A percentile compares a stretch with the other conserved stretches of the same genome.
Conservation (phyloP, 2,113 vertebrate species). For the Triplophysa siluroides region DNA sequence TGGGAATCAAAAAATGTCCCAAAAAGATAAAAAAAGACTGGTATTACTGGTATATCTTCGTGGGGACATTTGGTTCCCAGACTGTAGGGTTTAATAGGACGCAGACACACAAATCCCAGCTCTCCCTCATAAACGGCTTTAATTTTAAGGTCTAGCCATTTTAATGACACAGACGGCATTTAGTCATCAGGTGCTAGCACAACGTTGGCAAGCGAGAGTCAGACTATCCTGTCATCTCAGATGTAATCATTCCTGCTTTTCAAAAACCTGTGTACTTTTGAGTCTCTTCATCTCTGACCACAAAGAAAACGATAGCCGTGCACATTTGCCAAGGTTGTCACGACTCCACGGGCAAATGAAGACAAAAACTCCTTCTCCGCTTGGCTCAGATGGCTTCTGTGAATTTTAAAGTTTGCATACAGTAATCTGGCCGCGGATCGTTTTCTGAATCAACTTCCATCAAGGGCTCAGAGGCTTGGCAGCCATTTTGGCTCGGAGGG, state of each 20-base stretch:
- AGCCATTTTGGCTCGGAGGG: constrained; percentile 37
- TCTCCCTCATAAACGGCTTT: constrained; percentile 6
- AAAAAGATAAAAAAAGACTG: no score
- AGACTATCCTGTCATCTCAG: constrained; percentile 6
- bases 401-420: constrained; percentile 10
- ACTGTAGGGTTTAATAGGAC: no score
- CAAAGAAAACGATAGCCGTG: background rate
- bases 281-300: background rate
- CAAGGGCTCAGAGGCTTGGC: constrained; percentile 20
- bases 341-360: constrained; percentile 13
- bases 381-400: constrained; percentile 13
- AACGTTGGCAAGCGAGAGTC: background rate
- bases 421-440: background rate
- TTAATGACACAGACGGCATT: constrained; percentile 25
- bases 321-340: constrained; percentile 24
- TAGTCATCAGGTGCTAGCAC: constrained; percentile 23
- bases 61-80: no score
- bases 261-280: background rate
- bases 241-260: background rate
- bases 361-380: background rate
- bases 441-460: constrained; percentile 33
- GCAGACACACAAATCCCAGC: background rate
- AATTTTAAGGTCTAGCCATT: constrained; percentile 6
- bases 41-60: no score
- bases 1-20: no score